Percentiles rank a stretch among this genome's conserved stretches.
Conservation (phyloP, 2,888 invertebrate species). For the Calliscelio sp. region DNA sequence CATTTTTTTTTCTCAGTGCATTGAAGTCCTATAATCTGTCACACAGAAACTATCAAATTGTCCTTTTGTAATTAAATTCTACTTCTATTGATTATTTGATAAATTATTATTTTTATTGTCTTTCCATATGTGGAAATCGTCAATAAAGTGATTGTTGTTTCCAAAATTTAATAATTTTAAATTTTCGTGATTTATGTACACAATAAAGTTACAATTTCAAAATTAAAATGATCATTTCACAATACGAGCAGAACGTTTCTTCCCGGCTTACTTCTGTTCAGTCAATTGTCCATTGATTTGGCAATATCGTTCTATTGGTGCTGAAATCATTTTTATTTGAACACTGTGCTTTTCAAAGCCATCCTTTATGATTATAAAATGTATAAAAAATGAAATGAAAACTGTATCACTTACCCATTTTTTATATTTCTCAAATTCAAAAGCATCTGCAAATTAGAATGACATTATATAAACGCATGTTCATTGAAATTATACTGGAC, state of each 20-base stretch:
- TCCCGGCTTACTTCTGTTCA: slow-evolving; percentile 38
- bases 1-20: no score
- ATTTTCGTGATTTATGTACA: no score
- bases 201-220: no score
- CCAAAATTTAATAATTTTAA: no score
- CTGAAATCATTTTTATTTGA: slow-evolving; percentile 41
- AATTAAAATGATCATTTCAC: no score
- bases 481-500: slow-evolving; percentile 1
- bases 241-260: slow-evolving; percentile 30
- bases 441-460: slow-evolving; percentile 5
- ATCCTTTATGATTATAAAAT: slow-evolving; percentile 39
- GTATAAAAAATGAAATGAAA: slow-evolving; percentile 12
- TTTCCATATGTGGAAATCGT: no score
- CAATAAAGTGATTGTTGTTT: no score
- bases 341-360: slow-evolving; percentile 28
- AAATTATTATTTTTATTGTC: no score
- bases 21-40: no score
- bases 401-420: background rate
- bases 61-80: no score
- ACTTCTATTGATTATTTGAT: no score
- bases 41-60: no score
- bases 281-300: slow-evolving; percentile 34
- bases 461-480: background rate
- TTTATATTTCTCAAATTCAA: slow-evolving; percentile 20
- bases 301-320: slow-evolving; percentile 42